Evolutionary conservation across 2,113 vertebrate genomes (phyloP), one percentile per base, ranked within the genome.

Genomic region (Campylomormyrus tamandua): DNA sequence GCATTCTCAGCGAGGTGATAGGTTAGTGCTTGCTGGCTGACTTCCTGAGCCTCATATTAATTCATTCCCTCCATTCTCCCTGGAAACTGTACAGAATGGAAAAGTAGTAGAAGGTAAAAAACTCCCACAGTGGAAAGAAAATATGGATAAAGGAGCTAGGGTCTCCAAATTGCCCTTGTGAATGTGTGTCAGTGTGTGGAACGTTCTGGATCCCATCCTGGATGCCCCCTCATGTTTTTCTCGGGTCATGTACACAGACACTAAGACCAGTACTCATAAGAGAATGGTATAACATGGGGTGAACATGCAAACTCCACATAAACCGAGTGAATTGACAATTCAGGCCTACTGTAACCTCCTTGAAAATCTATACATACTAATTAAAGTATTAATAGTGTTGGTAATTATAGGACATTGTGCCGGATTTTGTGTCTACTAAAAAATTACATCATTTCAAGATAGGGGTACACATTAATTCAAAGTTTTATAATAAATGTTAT

Each of bases 401-500:
- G 7, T 62, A n/a, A 62, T n/a, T n/a, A 27, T 11, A 52, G 21
- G 49, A 49, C 70, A 74, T 15, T 50, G 45, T 6, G 27, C 48
- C 42, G 5, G 6, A 39, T 27, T 21, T 89, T 83, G 50, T 53
- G 31, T 52, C 49, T 35, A 56, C 11, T 5, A 52, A 39, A 39
- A 50, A 80, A 35, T 24, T 1, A 66, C 27, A 21, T 50, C 15
- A 45, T 77, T 89, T 89, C 70, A 89, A 24, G 21, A 39, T 42
- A 74, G 46, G 24, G 35, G 70, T 39, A 35, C 19, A 70, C 48
- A 56, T 89, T 89, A 21, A 39, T 52, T 83, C 80, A 89, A 53
- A 77, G 58, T 62, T 45, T 88, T 3, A 88, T 46, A 48, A 21
- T n/a, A 27, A 88, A 89, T 56, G 70, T 42, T 53, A 89, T 48